Evolutionary conservation across 2,888 invertebrate species (phyloP).

Genomic region (Macrosoma leucophasiata): DNA sequence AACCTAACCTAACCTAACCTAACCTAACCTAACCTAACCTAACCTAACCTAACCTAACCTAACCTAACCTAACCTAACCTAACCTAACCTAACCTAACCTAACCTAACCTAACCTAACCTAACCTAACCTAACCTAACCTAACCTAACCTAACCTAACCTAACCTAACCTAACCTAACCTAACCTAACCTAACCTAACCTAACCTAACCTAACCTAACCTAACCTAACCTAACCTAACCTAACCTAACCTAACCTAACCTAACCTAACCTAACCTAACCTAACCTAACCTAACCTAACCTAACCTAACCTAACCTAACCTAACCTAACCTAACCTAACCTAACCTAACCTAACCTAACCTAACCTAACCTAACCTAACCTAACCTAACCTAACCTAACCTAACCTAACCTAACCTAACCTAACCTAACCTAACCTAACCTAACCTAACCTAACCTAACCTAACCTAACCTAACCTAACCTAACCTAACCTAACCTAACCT

Average conservation of each 20-base stretch:
- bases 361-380: constrained; percentile 13
- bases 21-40: neutral
- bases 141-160: constrained; percentile 13
- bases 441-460: constrained; percentile 14
- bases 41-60: neutral
- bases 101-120: constrained; percentile 2
- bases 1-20: neutral
- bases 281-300: constrained; percentile 13
- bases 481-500: constrained; percentile 14
- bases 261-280: constrained; percentile 13
- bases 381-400: constrained; percentile 13
- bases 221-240: constrained; percentile 11
- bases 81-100: constrained; percentile 1
- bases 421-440: constrained; percentile 14
- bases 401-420: constrained; percentile 13
- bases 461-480: constrained; percentile 14
- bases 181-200: constrained; percentile 13
- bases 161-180: constrained; percentile 13
- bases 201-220: constrained; percentile 13
- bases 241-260: constrained; percentile 13
- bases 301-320: constrained; percentile 13
- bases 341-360: constrained; percentile 13
- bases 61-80: neutral
- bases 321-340: constrained; percentile 13
- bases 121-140: constrained; percentile 8